Conservation (phyloP, 2,888 invertebrate genomes). For the Microctonus aethiopoides region DNA sequence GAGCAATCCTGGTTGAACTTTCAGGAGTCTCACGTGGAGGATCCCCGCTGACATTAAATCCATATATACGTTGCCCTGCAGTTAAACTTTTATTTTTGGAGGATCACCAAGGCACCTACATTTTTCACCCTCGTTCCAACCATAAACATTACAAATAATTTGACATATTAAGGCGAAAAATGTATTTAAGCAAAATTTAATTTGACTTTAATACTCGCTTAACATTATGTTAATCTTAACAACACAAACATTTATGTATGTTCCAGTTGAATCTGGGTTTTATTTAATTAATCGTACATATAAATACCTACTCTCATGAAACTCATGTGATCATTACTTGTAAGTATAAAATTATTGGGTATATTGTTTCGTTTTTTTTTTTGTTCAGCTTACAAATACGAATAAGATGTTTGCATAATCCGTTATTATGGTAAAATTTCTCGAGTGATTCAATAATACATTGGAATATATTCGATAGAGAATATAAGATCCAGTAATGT, state of each 20-base stretch:
- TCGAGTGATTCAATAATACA: constrained; percentile 39
- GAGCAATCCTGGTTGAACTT: constrained; percentile 73
- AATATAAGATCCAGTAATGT: neutral
- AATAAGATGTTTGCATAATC: constrained; percentile 35
- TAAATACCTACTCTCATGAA: constrained; percentile 36
- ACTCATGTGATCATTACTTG: constrained; percentile 50
- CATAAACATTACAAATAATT: constrained; percentile 3
- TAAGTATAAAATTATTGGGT: constrained; percentile 38
- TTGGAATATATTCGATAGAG: constrained; percentile 27
- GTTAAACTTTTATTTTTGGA: constrained; percentile 8
- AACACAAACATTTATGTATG: constrained; percentile 25
- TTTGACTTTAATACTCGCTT: neutral
- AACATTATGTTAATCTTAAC: constrained; percentile 19
- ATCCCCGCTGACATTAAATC: constrained; percentile 63
- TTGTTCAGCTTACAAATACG: constrained; percentile 29
- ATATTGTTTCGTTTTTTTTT: constrained; percentile 27
- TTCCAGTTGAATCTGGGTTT: constrained; percentile 29
- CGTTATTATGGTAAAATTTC: constrained; percentile 35
- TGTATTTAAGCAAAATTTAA: neutral
- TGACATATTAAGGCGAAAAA: constrained; percentile 21
- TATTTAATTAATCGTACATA: constrained; percentile 38
- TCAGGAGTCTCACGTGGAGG: constrained; percentile 64
- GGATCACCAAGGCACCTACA: constrained; percentile 1
- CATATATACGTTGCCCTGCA: neutral
- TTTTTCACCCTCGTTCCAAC: constrained; percentile 18